Base-by-base conservation (phyloP, 2,797 vertebrate genomes). In the Spea hammondii region DNA sequence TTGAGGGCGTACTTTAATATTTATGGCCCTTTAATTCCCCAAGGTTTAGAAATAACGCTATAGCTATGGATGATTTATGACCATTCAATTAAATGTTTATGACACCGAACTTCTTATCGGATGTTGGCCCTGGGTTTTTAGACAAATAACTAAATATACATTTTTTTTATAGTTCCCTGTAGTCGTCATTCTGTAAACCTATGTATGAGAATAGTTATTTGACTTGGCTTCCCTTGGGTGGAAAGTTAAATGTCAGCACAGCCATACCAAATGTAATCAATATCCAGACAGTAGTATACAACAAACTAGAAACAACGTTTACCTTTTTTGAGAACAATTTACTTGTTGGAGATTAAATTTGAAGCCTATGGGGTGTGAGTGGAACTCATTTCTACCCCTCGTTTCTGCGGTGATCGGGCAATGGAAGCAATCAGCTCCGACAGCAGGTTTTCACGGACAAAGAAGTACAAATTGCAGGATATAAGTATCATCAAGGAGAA, bases 381-480 rank as follows among this genome's bases (percentile, higher is more conserved):
- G 8, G 59, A 62, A 4, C 17, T 62, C 59, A 6, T 13, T 62
- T 62, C 6, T 9, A 4, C 64, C 64, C 17, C 5, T 69, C n/a
- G 48, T 32, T 4, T 79, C 50, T 13, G 65, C 55, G 44, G 59
- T 60, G 72, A n/a, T 47, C 55, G 32, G 50, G 46, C 9, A 32
- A 13, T 32, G 60, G 17, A 59, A 46, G 51, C 79, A 50, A 14
- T 64, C 44, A 57, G 62, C 14, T 32, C 13, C 7, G 76, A 50
- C 45, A 14, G 47, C 9, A 4, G 32, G 10, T 69, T 59, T 54
- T 69, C 14, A 51, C 46, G 49, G 65, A 70, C 32, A 53, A 57
- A 74, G 66, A 46, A 69, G 47, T 68, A 81, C 79, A 77, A 81
- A 81, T 81, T 77, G 79, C 73, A 59, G 46, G 65, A 80, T 72